Evolutionary conservation across 2,888 invertebrate species (phyloP), one percentile per base, ranked within the genome.

Genomic region (Andrena flavipes): DNA sequence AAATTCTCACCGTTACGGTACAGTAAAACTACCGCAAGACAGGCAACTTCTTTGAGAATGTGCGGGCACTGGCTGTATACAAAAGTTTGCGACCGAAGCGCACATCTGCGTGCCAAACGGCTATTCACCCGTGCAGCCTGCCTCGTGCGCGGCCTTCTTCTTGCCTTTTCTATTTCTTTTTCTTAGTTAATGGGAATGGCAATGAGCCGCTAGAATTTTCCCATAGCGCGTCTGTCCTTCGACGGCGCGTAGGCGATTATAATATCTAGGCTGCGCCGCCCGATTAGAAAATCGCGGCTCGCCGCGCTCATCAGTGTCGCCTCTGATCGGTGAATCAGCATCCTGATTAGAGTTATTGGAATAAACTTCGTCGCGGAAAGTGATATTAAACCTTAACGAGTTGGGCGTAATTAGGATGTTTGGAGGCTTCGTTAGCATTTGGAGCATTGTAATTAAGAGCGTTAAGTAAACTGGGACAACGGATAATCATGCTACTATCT

Each of bases 1-100:
- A 91, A 91, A 91, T 92, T 92, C 91, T 89, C 90, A 89, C 92
- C 56, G 90, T 92, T 92, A 92, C 92, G 92, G 92, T 92, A 92
- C 91, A 88, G 89, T 89, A 89, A 89, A 92, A 92, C 91, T 92
- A 92, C 92, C 92, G 92, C 92, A 92, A 92, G 90, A 88, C 84
- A 84, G 80, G 68, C 84, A 82, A 82, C 82, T 85, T 85, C 76
- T 84, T 85, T 48, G 80, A 84, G 80, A 84, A 86, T 83, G 81
- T 79, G 71, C 82, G 67, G 42, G 69, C 82, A 76, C 67, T 63
- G 70, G 62, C 59, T 64, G 81, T 69, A 74, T 65, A 70, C 80
- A 64, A 75, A 75, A 80, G 71, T 80, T 82, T 71, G 62, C 79
- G 64, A 63, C 48, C 75, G 51, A 71, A 30, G 30, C 26, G 67